Evolutionary conservation across 2,113 vertebrate species (phyloP), one percentile per base, ranked within the genome.

Genomic region (Tragelaphus imberbis): DNA sequence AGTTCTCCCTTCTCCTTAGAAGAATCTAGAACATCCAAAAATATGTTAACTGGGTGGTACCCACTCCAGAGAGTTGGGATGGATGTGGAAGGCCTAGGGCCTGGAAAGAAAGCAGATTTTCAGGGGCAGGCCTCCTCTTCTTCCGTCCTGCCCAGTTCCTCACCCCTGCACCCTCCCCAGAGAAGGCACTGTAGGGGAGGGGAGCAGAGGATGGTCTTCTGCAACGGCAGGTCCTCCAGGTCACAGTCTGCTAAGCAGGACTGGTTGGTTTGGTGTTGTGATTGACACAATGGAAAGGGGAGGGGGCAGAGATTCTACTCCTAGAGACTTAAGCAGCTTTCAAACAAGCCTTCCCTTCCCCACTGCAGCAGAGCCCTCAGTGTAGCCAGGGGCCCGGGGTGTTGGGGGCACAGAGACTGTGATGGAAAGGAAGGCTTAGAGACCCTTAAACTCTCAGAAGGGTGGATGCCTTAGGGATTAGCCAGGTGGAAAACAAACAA

Each of bases 21-120:
- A 93, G 44, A 94, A 95, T n/a, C 65, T 63, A 96, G 95, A 90
- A 90, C 25, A 44, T 23, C 53, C 56, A 85, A 65, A 82, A 30
- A 36, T 55, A n/a, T 58, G 49, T 61, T 55, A 82, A 85, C 36
- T 65, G 81, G 51, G 21, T 88, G 25, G n/a, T 58, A 33, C 27
- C 33, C 7, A 55, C 49, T 59, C 28, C 30, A 65, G 10, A 75
- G 28, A 36, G 23, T 44, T 56, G 11, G 11, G n/a, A 21, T 65
- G 44, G 44, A 77, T 14, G 15, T 40, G 7, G 55, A 75, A 95
- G 59, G 27, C 40, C 28, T 19, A 75, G 47, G 40, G 27, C n/a
- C 79, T 84, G 11, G 27, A 33, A 55, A 92, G 47, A 36, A 90
- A 87, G 81, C 47, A 23, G 75, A 61, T 63, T 89, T 65, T 84